Evolutionary conservation across 2,797 vertebrate species (phyloP), one percentile per base, ranked within the genome.

Genomic region (Cyprinodon diabolis): DNA sequence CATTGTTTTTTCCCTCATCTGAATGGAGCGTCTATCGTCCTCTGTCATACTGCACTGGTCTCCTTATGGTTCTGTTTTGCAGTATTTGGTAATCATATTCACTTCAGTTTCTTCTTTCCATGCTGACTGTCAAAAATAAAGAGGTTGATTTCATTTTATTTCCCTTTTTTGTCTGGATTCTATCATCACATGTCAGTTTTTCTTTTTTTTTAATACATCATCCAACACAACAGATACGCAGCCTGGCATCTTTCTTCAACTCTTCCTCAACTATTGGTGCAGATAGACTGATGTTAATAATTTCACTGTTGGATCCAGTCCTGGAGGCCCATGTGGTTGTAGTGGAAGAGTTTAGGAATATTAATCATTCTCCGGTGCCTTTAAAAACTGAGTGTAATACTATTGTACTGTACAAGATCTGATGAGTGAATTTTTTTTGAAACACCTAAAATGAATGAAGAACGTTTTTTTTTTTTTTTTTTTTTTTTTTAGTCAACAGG

Each of bases 301-400:
- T 90, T 80, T 84, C 21, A 80, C 65, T 74, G 73, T 76, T 91
- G 89, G 86, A 88, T 77, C 56, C 48, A 9, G 45, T 90, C 82
- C 78, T 86, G 66, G n/a, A 66, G 72, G 52, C 58, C 45, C 87
- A 85, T 85, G 77, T 83, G 88, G 81, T 84, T 90, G 86, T 57
- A 84, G 78, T 90, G 82, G 72, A 67, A 79, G 77, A 70, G 67
- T 79, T 86, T 75, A 72, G 40, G 74, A 69, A 79, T 87, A 86
- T 89, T 89, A 80, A 91, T 86, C 51, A 0, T 83, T 78, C 82
- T 86, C 66, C 70, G 65, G 71, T 87, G 77, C 73, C 79, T 87
- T 78, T 90, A 79, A 90, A 83, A 83, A 89, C 83, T 86, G 69
- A 90, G 84, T 68, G n/a, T 75, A 70, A 84, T 83, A 58, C 69